Base-by-base conservation (phyloP, 1,140 invertebrate species). In the Leptinotarsa undecemlineata region DNA sequence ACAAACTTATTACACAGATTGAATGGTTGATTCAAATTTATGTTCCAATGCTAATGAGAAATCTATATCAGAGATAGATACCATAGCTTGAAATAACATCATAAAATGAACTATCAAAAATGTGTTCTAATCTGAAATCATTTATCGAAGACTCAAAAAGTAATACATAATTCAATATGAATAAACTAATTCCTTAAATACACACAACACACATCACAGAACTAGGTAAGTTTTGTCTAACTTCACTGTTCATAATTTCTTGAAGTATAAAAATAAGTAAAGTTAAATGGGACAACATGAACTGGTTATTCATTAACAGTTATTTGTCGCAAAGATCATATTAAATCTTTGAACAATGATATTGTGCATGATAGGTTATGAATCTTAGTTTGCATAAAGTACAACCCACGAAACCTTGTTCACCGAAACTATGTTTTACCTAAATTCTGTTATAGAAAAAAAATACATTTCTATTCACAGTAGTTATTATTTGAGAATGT, bases 231-330 rank as follows among this genome's bases (percentile, higher is more conserved):
- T 42, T 42, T 42, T 42, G 33, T 42, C 33, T 42, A 63, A 63
- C 20, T n/a, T 63, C 15, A 23, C 19, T 33, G 26, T 67, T 67
- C 17, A 42, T 67, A 15, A 23, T 13, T 67, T 21, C 23, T 23
- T 11, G 8, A 67, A n/a, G 26, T 67, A 67, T 33, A n/a, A 67
- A 67, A 67, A 26, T 33, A 23, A 21, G 20, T 67, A 67, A 23
- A 67, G 23, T 67, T 67, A 67, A 67, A 67, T 67, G 64, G 33
- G 64, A 67, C 26, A 67, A 23, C 26, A 21, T 42, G 51, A n/a
- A n/a, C 13, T 57, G 5, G 51, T 57, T 57, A 57, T 67, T 67
- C 19, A 67, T 19, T 42, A n/a, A 20, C 1, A 17, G 20, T 19
- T 63, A 63, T 23, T 42, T 67, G 64, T 17, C 26, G 23, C 0